Conservation (phyloP, 2,888 invertebrate genomes). For the Alitta virens region DNA sequence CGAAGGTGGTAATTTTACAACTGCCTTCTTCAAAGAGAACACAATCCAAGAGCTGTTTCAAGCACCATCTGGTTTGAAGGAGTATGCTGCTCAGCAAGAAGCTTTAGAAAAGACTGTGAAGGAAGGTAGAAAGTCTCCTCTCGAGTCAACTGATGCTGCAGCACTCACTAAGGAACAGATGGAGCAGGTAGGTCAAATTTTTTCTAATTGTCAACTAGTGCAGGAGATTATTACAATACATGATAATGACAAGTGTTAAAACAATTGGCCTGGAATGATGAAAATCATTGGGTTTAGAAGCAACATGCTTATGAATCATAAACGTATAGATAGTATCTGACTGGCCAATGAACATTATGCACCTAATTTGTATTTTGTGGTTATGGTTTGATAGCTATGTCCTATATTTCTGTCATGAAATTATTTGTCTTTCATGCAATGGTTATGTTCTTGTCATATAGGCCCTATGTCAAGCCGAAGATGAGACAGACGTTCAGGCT, state of each 20-base stretch:
- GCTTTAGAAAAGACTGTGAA: not conserved
- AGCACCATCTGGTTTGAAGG: constrained; percentile 61
- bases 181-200: constrained; percentile 4
- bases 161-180: constrained; percentile 18
- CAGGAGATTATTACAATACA: too few species aligned
- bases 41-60: constrained; percentile 91
- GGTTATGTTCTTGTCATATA: too few species aligned
- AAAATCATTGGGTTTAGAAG: not conserved
- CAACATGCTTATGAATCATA: not conserved
- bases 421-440: too few species aligned
- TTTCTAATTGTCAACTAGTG: too few species aligned
- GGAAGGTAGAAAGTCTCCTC: constrained; percentile 31
- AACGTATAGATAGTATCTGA: constrained; percentile 28
- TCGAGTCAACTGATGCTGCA: not conserved
- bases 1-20: constrained; percentile 97
- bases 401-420: too few species aligned
- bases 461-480: constrained; percentile 89
- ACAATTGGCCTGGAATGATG: constrained; percentile 3
- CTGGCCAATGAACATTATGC: not conserved
- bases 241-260: constrained; percentile 10
- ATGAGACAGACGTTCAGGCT: constrained; percentile 90
- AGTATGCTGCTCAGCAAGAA: constrained; percentile 64
- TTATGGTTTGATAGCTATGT: too few species aligned
- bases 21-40: constrained; percentile 89
- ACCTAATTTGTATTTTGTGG: too few species aligned